Evolutionary conservation across 2,797 vertebrate genomes (phyloP).

Genomic region (Argentina silus): DNA sequence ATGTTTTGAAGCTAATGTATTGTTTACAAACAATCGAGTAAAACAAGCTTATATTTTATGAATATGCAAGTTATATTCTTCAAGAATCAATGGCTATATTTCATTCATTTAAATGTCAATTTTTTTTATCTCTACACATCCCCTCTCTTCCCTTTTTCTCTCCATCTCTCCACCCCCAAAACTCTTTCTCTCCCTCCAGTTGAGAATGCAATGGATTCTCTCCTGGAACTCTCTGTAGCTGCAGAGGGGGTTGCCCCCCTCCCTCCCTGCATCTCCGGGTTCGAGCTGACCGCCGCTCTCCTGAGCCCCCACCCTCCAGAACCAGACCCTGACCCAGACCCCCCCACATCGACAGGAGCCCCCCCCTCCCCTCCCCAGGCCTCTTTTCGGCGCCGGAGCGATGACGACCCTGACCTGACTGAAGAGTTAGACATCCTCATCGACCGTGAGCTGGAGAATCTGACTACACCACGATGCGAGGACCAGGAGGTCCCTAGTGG

Average conservation of each 20-base stretch:
- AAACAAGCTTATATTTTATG: no score
- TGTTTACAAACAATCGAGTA: no score
- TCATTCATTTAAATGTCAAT: no score
- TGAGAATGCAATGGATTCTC: constrained; percentile 93
- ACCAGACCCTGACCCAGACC: constrained; percentile 11
- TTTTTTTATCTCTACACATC: not conserved
- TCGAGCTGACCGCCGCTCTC: constrained; percentile 79
- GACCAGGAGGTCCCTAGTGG: constrained; percentile 18
- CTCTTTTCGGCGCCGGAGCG: constrained; percentile 37
- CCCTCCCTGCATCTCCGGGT: constrained; percentile 69
- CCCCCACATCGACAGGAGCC: constrained; percentile 6
- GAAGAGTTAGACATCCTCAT: constrained; percentile 85
- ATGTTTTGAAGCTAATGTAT: no score
- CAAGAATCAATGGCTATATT: no score
- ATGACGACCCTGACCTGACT: constrained; percentile 63
- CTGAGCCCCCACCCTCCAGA: constrained; percentile 57
- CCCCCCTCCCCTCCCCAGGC: constrained; percentile 18
- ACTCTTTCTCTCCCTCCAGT: constrained; percentile 75
- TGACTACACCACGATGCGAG: constrained; percentile 39
- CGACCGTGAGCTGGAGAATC: constrained; percentile 81
- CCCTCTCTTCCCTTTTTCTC: not conserved
- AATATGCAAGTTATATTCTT: no score
- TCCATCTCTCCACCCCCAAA: not conserved
- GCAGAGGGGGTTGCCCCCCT: constrained; percentile 73
- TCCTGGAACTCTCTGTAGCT: constrained; percentile 90